phyloP scores from a whole-genome alignment of 2,113 vertebrate genomes.

The Romanogobio albipinnatus region DNA sequence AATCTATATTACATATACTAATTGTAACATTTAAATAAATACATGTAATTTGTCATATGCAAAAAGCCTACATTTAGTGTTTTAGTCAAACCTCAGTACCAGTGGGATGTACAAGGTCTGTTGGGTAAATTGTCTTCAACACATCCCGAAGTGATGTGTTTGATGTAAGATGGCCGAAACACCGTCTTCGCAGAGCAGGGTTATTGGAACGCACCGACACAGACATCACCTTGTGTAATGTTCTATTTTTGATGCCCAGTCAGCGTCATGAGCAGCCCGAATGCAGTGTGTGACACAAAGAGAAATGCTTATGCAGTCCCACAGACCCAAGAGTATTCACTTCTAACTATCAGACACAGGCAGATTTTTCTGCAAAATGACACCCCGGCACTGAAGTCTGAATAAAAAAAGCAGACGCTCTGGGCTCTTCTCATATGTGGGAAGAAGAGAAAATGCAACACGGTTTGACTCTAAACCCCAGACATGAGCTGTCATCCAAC shows the following conservation, averaged over 20 bases:
- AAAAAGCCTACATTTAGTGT: background rate
- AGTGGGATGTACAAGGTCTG: background rate
- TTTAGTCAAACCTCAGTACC: background rate
- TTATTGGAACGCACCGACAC: background rate
- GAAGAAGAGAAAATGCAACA: constrained; percentile 19
- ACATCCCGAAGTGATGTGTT: background rate
- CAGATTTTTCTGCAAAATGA: constrained; percentile 21
- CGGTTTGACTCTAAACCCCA: constrained; percentile 32
- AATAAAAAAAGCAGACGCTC: constrained; percentile 7
- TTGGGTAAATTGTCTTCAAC: background rate
- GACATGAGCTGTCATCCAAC: constrained; percentile 40
- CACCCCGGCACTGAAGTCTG: constrained; percentile 8
- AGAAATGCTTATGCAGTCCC: constrained; percentile 14
- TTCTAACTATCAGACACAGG: constrained; percentile 31
- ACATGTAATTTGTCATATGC: background rate
- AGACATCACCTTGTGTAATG: constrained; percentile 21
- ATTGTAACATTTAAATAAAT: background rate
- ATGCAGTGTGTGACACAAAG: constrained; percentile 9
- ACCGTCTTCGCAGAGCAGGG: background rate
- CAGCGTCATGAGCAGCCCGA: background rate
- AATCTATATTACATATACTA: too few species aligned
- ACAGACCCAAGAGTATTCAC: constrained; percentile 1
- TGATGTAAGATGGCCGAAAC: background rate
- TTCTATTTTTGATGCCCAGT: constrained; percentile 34
- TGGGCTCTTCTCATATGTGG: constrained; percentile 23